These are phyloP conservation scores for Monodelphis domestica DNA, from an alignment of 2,797 vertebrate species.

Conservation along the genomic window DNA sequence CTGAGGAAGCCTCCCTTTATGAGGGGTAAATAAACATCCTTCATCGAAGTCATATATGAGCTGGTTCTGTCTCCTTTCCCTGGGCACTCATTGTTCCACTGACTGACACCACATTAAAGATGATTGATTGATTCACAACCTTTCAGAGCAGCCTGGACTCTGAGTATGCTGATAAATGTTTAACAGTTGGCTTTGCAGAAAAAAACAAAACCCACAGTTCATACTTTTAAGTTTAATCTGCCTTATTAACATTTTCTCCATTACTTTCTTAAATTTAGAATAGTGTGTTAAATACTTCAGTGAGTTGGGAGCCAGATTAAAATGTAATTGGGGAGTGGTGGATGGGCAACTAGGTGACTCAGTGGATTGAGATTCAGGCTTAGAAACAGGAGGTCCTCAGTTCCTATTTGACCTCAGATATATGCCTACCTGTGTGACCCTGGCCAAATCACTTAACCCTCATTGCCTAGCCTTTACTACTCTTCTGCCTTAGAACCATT, in stretches of 20 bases:
- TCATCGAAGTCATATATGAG: neutral
- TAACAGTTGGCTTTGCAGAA: neutral
- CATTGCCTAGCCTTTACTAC: too few relatives aligned
- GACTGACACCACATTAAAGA: neutral
- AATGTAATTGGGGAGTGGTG: neutral
- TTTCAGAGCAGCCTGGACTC: neutral
- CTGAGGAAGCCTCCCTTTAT: neutral
- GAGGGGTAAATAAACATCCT: neutral
- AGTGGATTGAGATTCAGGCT: too few relatives aligned
- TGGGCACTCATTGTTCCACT: neutral
- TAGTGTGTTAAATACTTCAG: neutral
- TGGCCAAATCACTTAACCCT: too few relatives aligned
- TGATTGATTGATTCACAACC: neutral
- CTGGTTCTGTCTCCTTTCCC: neutral
- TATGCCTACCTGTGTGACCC: too few relatives aligned
- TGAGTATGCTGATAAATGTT: neutral
- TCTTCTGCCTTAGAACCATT: too few relatives aligned
- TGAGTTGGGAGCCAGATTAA: neutral
- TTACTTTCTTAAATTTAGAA: neutral
- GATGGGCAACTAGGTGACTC: too few relatives aligned
- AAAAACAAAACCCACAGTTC: neutral
- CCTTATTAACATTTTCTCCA: neutral
- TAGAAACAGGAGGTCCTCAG: too few relatives aligned
- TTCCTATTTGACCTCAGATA: too few relatives aligned
- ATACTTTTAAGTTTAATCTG: neutral